Evolutionary conservation across 2,888 invertebrate genomes (phyloP), one percentile per base, ranked within the genome.

Genomic region (Epinotia nisella): DNA sequence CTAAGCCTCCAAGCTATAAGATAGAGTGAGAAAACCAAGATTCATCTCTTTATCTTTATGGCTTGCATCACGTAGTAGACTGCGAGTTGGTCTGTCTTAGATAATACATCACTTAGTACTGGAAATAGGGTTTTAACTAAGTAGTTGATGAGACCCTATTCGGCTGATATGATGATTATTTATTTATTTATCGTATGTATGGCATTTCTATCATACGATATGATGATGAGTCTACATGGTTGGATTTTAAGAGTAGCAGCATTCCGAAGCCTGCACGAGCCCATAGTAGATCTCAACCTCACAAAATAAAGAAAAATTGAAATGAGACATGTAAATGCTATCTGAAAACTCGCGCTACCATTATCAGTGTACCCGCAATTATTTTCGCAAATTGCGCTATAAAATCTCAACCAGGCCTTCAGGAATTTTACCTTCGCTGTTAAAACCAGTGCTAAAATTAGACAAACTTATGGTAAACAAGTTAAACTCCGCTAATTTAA

Each of bases 381-480:
- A 66, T 66, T 66, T 66, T 56, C 24, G 21, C 41, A 56, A 66
- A 56, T n/a, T 5, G 35, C 66, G 66, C 66, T 24, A 66, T 66
- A 66, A 66, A 66, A 66, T 56, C 66, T 41, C 39, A 35, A 19
- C 65, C 7, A 13, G 11, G 19, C 19, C 21, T 66, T 15, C 55
- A 35, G 35, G 66, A 62, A 62, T 70, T 62, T 45, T 19, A 56
- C 55, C 62, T 35, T 45, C 70, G 21, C 17, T 41, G 70, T 64
- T 64, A 62, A 64, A 49, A 62, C 67, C 45, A 56, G 41, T 45
- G 67, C 72, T 68, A 67, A 64, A 70, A 70, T 70, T 70, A 70
- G 56, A 70, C 49, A 58, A 67, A 49, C 55, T 45, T 59, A 39
- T 58, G 49, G 58, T 71, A 71, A 72, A 66, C 66, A 66, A 72